Percentiles rank a stretch among this genome's conserved stretches.
Conservation (phyloP, 2,888 invertebrate genomes). For the Scaptodrosophila latifasciaeformis region DNA sequence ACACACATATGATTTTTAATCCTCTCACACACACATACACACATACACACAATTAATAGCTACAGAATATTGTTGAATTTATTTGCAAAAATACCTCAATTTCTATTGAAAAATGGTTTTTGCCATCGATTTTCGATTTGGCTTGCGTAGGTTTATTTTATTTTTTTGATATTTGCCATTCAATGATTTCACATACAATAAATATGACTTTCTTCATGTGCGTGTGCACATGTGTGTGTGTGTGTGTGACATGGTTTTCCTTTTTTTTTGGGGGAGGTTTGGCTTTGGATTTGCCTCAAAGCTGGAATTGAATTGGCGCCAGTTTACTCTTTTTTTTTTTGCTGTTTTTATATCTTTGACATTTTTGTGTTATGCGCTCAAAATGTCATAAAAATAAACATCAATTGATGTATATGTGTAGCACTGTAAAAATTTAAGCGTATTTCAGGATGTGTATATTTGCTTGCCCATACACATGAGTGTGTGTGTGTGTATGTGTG, state of each 20-base stretch:
- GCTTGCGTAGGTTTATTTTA: no score
- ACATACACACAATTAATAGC: slow-evolving; percentile 7
- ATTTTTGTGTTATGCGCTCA: slow-evolving; percentile 46
- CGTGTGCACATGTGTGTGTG: slow-evolving; percentile 17
- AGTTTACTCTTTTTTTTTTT: slow-evolving; percentile 36
- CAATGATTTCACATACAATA: not conserved
- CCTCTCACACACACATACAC: slow-evolving; percentile 1
- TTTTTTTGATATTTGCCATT: slow-evolving; percentile 44
- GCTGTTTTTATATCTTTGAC: slow-evolving; percentile 52
- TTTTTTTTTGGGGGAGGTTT: no score
- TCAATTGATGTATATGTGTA: slow-evolving; percentile 27
- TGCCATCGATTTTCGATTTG: slow-evolving; percentile 62
- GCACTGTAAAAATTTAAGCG: no score
- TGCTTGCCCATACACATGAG: no score
- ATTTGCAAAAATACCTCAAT: slow-evolving; percentile 54
- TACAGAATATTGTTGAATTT: slow-evolving; percentile 9
- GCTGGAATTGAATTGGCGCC: slow-evolving; percentile 25
- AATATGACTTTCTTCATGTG: not conserved
- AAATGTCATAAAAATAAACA: slow-evolving; percentile 56
- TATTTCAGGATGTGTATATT: no score
- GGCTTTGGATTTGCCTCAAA: no score
- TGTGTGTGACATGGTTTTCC: no score
- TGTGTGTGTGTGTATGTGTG: not conserved
- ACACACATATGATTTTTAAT: no score
- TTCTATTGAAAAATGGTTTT: slow-evolving; percentile 60